Base-by-base conservation (phyloP, 2,797 vertebrate genomes). In the Odontamblyopus rebecca region DNA sequence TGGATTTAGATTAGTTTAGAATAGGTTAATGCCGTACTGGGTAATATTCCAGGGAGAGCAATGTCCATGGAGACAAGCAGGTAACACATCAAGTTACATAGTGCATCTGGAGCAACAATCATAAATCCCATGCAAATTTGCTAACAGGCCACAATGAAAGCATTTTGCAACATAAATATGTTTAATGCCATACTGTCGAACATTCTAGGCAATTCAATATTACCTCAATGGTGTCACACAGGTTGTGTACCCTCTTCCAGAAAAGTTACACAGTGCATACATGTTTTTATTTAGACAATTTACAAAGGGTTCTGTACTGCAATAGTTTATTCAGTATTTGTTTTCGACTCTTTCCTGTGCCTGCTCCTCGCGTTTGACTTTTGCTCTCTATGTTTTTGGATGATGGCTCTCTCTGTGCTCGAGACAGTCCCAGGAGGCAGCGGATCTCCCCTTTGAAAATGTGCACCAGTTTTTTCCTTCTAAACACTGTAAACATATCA, bases 401-500 rank as follows among this genome's bases (percentile, higher is more conserved):
- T 67, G 59, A 81, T 68, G 67, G 50, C 69, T 75, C 68, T 75
- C 71, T 79, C 59, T 54, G 50, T 68, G 15, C 35, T 57, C 35
- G 63, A 82, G 69, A 81, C 54, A 30, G 6, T 81, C 74, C 75
- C 69, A 65, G 64, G 77, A 80, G 79, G 75, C 69, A 56, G 71
- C 68, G 63, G 35, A 57, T 85, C 69, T 84, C 63, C 67, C 72
- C 75, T 86, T 85, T 76, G 61, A 82, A 83, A 68, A 77, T 6
- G 64, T 79, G 74, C 62, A 70, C 71, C 69, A 68, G 64, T 71
- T 81, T 66, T 74, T 69, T 35, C 13, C 16, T 48, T 72, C 61
- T 65, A 74, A 82, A 80, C 44, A 78, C 63, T 64, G 61, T 75
- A 80, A 81, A 84, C 75, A 80, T 16, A 11, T 74, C 51, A 69